phyloP scores from a whole-genome alignment of 2,888 invertebrate genomes.

The Ptychoptera contaminata region DNA sequence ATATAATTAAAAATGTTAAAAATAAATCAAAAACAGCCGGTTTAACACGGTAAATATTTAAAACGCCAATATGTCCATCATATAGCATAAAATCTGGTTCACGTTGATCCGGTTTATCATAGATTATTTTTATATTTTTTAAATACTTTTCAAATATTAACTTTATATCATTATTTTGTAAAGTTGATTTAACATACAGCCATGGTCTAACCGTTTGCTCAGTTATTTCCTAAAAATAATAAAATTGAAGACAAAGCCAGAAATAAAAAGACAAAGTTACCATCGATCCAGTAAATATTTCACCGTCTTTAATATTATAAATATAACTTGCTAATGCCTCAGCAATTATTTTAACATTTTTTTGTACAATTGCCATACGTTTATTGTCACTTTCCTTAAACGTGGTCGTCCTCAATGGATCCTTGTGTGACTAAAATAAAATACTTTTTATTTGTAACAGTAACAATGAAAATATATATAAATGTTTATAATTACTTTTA shows the following conservation, averaged over 20 bases:
- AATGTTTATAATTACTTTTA: constrained; percentile 27
- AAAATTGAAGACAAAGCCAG: too few relatives aligned
- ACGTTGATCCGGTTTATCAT: constrained; percentile 59
- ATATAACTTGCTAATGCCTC: constrained; percentile 71
- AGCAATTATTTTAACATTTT: constrained; percentile 58
- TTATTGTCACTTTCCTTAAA: constrained; percentile 20
- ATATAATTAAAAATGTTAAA: constrained; percentile 67
- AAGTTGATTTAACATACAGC: constrained; percentile 53
- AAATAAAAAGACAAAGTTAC: too few relatives aligned
- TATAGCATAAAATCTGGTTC: constrained; percentile 92
- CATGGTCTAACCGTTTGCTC: constrained; percentile 48
- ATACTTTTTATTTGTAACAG: constrained; percentile 12
- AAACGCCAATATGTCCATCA: constrained; percentile 57
- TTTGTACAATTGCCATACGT: constrained; percentile 13
- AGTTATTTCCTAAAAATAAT: too few relatives aligned
- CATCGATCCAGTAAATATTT: constrained; percentile 57
- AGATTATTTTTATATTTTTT: constrained; percentile 54
- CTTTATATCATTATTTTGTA: constrained; percentile 52
- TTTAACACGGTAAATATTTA: constrained; percentile 90
- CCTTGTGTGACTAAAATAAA: constrained; percentile 17
- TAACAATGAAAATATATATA: constrained; percentile 14
- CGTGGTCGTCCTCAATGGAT: constrained; percentile 23
- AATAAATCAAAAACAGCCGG: constrained; percentile 96
- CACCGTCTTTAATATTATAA: constrained; percentile 51
- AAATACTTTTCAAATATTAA: constrained; percentile 60